Evolutionary conservation across 2,888 invertebrate genomes (phyloP), one percentile per base, ranked within the genome.

Genomic region (Tenthredo amoena): DNA sequence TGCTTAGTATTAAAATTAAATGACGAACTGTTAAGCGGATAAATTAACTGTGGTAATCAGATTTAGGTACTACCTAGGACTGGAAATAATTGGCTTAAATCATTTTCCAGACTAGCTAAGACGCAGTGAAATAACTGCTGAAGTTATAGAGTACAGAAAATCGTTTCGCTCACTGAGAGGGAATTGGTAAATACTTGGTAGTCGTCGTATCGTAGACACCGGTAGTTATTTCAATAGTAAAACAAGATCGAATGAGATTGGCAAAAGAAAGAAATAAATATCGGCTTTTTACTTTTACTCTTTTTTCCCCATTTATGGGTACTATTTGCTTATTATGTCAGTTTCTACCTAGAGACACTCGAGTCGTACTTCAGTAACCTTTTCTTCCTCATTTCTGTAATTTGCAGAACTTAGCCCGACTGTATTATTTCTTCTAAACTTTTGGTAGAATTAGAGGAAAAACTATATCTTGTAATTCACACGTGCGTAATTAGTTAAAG

Each of bases 61-160:
- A 82, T 84, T 34, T 79, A n/a, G 12, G 12, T 47, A 47, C 12
- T 47, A 15, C 47, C 31, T 58, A 82, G 50, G n/a, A 40, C 65
- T 31, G 47, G 58, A 58, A 62, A 86, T 91, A 91, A 90, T 90
- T 88, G 88, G 89, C 89, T 90, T 90, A 89, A 90, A 91, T 91
- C 89, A 88, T 92, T 91, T 92, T 91, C 87, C 91, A 91, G 91
- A 89, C 89, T 87, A 88, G 89, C 91, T 91, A 90, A 89, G 96
- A 94, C 89, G 88, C 88, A 86, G 89, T 58, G 62, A 91, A 90
- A 89, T 91, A 91, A 90, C 21, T 58, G 3, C 31, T 34, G 50
- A 31, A 47, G 55, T 55, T 31, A 58, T 47, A 77, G 76, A 77
- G 79, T 79, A 21, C 15, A 58, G 55, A 58, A 79, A 76, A 76